Evolutionary conservation across 2,888 invertebrate species (phyloP), one percentile per base, ranked within the genome.

Genomic region (Augochlorella aurata): DNA sequence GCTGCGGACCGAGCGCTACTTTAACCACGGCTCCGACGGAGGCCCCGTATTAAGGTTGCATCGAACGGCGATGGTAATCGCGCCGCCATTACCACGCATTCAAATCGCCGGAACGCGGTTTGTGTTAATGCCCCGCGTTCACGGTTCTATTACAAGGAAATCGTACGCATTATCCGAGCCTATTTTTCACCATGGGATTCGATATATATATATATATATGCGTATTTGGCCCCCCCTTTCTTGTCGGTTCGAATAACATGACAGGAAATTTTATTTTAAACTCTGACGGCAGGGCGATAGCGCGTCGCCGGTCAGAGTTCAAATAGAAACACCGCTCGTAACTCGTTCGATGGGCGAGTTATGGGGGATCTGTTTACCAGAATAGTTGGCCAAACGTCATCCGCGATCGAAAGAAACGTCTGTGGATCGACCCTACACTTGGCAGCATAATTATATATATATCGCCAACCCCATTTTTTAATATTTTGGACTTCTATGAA

Each of bases 31-130:
- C 14, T 1, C 18, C 18, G 50, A 50, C 5, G 50, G 50, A 18
- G 4, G 50, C 50, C 3, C 38, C 38, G 38, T 63, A 63, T 63
- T 63, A 38, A 63, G 63, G 63, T 38, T 63, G 63, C 63, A 38
- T 38, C 63, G n/a, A 63, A 63, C 63, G 63, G 10, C 29, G 63
- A 63, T 63, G 63, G 63, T 63, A 63, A 63, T 63, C 29, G 63
- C 29, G 29, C 4, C 44, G 38, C 38, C 10, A 44, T 63, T 63
- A 44, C 63, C 63, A 63, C 63, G 63, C 63, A 63, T 63, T 63
- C 63, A 63, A 63, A 63, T 63, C 63, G 29, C 63, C 63, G 63
- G 24, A 18, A 38, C 10, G 38, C 38, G 16, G 63, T 63, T 38
- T n/a, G 38, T 38, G n/a, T 50, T 63, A 63, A 63, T 63, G 38